These are phyloP conservation scores for Echinops telfairi DNA, from an alignment of 2,113 vertebrate species.

Conservation along the genomic window DNA sequence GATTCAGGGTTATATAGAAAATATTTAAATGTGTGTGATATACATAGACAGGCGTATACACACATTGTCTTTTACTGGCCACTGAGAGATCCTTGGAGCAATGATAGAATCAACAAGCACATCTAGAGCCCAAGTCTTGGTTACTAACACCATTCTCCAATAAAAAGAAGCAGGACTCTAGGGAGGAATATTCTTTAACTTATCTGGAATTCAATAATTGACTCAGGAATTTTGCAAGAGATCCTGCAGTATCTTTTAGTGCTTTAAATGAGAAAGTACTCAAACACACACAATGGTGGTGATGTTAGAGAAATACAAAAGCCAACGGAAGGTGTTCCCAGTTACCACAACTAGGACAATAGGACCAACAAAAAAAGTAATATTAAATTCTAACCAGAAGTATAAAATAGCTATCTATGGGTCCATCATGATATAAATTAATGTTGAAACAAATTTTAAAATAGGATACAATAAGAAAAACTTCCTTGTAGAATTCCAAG, in stretches of 20 bases:
- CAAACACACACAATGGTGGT: background rate
- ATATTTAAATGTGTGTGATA: no score
- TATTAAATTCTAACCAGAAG: background rate
- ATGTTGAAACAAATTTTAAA: background rate
- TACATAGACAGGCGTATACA: background rate
- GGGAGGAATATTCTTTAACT: conserved; percentile 14
- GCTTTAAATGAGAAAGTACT: background rate
- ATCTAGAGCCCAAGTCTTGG: background rate
- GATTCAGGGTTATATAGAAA: background rate
- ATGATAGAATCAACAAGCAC: background rate
- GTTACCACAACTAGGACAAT: no score
- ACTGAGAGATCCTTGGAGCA: background rate
- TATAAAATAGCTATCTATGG: conserved; percentile 17
- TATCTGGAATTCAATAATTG: background rate
- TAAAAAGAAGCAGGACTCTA: background rate
- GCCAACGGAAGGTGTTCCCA: background rate
- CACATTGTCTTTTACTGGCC: background rate
- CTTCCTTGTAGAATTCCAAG: conserved; percentile 3
- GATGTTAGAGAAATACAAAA: background rate
- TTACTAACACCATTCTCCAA: background rate
- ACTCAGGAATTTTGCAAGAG: background rate
- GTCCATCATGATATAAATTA: background rate
- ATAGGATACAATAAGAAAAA: background rate
- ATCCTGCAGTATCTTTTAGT: background rate
- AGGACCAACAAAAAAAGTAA: background rate